Evolutionary conservation across 2,797 vertebrate species (phyloP), one percentile per base, ranked within the genome.

Genomic region (Chelon auratus): DNA sequence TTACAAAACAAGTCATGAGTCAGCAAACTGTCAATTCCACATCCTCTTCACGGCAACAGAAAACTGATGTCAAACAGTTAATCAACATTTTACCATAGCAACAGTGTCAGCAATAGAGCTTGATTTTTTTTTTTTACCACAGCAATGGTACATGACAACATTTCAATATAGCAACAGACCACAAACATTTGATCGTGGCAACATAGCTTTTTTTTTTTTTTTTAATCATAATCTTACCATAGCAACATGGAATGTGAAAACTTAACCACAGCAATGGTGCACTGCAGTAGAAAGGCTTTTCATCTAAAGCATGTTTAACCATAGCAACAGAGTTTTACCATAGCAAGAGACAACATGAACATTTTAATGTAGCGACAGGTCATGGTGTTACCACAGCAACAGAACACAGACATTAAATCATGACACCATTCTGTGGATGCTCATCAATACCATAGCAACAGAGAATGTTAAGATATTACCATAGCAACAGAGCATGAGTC

Each of bases 221-320:
- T 26, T 26, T 26, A 72, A 75, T 78, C 81, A 83, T 62, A 20
- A 62, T 81, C 69, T 77, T 73, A 85, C 65, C 52, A 80, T 14
- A 75, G 85, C 80, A 89, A 87, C 77, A 91, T 72, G 82, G 68
- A 80, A 76, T 74, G 72, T 75, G 77, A 67, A 59, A 52, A 78
- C 52, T 36, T 82, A 61, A 73, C 26, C 68, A 78, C 15, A 68
- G 70, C 62, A 68, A 68, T 54, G 57, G 43, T 62, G 58, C 60
- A 61, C 52, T 40, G 67, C 68, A 57, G 20, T 50, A 36, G 55
- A 70, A 50, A 68, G 72, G 52, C 63, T 42, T 51, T 72, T 65
- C 66, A 80, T 69, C 55, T 73, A 72, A 30, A 85, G 72, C 80
- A 82, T 56, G 53, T 76, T 65, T 83, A 52, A 80, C 14, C 51